phyloP scores from a whole-genome alignment of 1,140 invertebrate genomes.

The Zaprionus ghesquierei region DNA sequence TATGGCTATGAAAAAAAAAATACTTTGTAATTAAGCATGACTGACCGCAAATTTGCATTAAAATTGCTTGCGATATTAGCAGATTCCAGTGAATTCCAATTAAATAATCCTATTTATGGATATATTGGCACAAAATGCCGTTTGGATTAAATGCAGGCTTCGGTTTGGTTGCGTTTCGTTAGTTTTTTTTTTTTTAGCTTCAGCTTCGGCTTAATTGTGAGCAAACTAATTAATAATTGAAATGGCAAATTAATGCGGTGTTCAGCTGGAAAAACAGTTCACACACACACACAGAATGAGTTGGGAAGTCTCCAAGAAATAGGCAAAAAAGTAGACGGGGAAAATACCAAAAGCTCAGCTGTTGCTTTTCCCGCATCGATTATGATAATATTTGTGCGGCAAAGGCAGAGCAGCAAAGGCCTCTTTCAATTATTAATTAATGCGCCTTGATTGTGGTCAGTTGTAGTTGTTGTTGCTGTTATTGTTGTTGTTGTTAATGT shows the following conservation, averaged over 20 bases:
- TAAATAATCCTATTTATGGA: slow-evolving; percentile 62
- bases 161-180: neutral
- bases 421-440: slow-evolving; percentile 65
- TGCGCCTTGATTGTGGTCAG: slow-evolving; percentile 50
- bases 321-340: neutral
- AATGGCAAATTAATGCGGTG: slow-evolving; percentile 46
- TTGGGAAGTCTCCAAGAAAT: neutral
- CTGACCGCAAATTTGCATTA: slow-evolving; percentile 74
- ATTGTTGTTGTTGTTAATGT: slow-evolving; percentile 34
- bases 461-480: neutral
- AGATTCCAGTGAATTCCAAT: slow-evolving; percentile 3
- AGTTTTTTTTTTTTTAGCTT: slow-evolving; percentile 19
- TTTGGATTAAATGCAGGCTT: slow-evolving; percentile 35
- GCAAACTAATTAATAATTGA: slow-evolving; percentile 60
- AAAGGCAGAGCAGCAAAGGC: slow-evolving; percentile 22
- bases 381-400: slow-evolving; percentile 42
- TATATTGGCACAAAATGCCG: slow-evolving; percentile 49
- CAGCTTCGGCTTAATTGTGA: slow-evolving; percentile 13
- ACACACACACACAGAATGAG: neutral
- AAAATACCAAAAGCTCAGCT: slow-evolving; percentile 8
- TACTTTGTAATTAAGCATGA: slow-evolving; percentile 68
- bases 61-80: slow-evolving; percentile 59
- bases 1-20: slow-evolving; percentile 38
- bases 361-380: slow-evolving; percentile 35
- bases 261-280: slow-evolving; percentile 22